Percentiles rank a stretch among this genome's conserved stretches.
Evolutionary conservation across 2,888 invertebrate species (phyloP).

Genomic region (Archaeoteleia sp.): DNA sequence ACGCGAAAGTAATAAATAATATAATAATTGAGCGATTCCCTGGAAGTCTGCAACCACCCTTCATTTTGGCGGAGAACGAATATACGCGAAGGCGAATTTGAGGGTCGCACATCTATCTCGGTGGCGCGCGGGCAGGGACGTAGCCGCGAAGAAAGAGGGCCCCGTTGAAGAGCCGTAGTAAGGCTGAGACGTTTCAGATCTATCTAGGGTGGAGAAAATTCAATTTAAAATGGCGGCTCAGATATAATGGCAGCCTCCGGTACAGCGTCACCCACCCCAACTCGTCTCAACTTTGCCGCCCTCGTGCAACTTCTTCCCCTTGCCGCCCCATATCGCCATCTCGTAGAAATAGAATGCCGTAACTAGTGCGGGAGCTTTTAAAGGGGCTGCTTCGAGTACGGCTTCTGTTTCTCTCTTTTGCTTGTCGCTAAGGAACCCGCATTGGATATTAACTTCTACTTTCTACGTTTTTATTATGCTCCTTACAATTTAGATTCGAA

Average conservation of each 20-base stretch:
- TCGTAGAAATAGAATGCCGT: conserved; percentile 63
- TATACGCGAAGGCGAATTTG: conserved; percentile 50
- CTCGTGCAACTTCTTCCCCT: conserved; percentile 61
- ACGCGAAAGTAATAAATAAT: conserved; percentile 44
- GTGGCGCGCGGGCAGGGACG: conserved; percentile 37
- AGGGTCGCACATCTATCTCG: conserved; percentile 59
- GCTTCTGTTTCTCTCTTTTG: conserved; percentile 43
- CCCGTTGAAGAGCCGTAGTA: conserved; percentile 58
- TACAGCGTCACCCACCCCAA: conserved; percentile 71
- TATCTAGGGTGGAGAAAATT: conserved; percentile 74
- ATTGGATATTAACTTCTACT: conserved; percentile 41
- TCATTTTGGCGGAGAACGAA: conserved; percentile 42
- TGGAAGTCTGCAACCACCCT: conserved; percentile 36
- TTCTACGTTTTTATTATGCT: conserved; percentile 8
- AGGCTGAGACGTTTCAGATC: conserved; percentile 72
- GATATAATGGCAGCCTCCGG: conserved; percentile 74
- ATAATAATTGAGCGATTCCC: conserved; percentile 43
- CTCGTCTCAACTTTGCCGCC: conserved; percentile 71
- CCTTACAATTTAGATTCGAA: neutral
- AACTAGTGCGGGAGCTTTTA: conserved; percentile 61
- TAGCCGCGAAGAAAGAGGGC: conserved; percentile 59
- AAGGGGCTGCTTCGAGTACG: conserved; percentile 45
- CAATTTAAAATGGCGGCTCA: conserved; percentile 75
- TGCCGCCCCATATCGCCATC: conserved; percentile 62
- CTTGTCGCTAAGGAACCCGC: conserved; percentile 38